A percentile compares a stretch with the other conserved stretches of the same genome.
Conservation (phyloP, 2,113 vertebrate species). For the Xenopus tropicalis region UCB_Xtro_10.0 CM004444.2:110563501-110564000, state of each 20-base stretch:
- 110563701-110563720: slow-evolving; percentile 17
- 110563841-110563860: slow-evolving; percentile 29
- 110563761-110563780: slow-evolving; percentile 8
- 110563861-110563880: slow-evolving; percentile 90
- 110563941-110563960: slow-evolving; percentile 98
- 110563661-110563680: too few species aligned
- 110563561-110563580: too few species aligned
- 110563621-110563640: too few species aligned
- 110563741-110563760: slow-evolving; percentile 2
- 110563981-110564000: slow-evolving; percentile 97
- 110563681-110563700: slow-evolving; percentile 2
- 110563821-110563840: too few species aligned
- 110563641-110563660: too few species aligned
- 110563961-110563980: slow-evolving; percentile 98
- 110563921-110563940: slow-evolving; percentile 95
- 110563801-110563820: too few species aligned
- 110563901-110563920: slow-evolving; percentile 96
- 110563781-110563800: slow-evolving; percentile 9
- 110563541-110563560: too few species aligned
- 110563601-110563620: too few species aligned
- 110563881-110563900: slow-evolving; percentile 94
- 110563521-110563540: too few species aligned
- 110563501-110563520: too few species aligned
- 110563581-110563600: too few species aligned
- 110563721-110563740: not conserved